Conservation (phyloP, 2,113 vertebrate genomes). For the Mus pahari region DNA sequence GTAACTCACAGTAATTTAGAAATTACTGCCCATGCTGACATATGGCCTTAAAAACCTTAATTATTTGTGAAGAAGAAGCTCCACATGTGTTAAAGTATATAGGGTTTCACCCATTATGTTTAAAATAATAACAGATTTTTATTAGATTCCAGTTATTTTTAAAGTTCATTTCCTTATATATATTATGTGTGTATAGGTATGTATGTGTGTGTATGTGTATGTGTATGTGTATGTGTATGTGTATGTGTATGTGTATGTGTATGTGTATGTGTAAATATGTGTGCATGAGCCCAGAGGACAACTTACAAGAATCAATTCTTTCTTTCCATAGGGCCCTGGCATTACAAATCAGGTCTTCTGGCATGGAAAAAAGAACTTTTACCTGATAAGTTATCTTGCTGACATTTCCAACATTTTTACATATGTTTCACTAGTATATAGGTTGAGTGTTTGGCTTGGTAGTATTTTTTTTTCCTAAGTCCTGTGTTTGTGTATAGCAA, state of each 20-base stretch:
- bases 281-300: too few relatives aligned
- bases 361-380: neutral
- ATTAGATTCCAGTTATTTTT: neutral
- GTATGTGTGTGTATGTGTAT: neutral
- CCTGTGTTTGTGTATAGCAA: neutral
- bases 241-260: neutral
- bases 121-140: neutral
- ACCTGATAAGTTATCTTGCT: too few relatives aligned
- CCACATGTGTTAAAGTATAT: neutral
- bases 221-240: too few relatives aligned
- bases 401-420: neutral
- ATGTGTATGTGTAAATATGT: neutral
- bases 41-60: neutral
- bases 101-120: neutral
- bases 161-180: neutral
- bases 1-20: neutral
- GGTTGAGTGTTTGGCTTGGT: neutral
- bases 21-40: fast-evolving
- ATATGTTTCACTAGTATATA: neutral
- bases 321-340: neutral
- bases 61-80: neutral
- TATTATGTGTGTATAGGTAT: neutral
- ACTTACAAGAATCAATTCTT: neutral
- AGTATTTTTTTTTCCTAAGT: neutral
- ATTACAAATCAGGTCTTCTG: too few relatives aligned